These are phyloP conservation scores for Lordiphosa fenestrarum DNA, from an alignment of 2,888 invertebrate genomes.

Conservation along the genomic window DNA sequence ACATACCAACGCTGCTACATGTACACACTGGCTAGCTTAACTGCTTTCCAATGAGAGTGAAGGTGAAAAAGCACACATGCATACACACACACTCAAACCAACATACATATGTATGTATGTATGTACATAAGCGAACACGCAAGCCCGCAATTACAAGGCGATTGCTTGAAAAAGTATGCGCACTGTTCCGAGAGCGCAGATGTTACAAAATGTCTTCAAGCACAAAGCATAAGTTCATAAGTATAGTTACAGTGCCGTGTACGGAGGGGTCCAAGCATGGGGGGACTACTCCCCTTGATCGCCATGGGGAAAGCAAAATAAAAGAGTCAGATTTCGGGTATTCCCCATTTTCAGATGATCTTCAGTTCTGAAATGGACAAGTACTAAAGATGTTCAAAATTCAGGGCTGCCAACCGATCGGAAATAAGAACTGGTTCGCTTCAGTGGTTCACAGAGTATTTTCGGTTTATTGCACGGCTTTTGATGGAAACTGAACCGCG, in stretches of 20 bases:
- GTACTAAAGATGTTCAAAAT: too few relatives aligned
- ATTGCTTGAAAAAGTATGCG: conserved; percentile 8
- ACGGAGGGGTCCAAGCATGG: neutral
- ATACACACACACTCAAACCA: conserved; percentile 9
- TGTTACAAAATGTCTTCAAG: conserved; percentile 13
- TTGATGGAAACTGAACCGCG: too few relatives aligned
- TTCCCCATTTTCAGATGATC: too few relatives aligned
- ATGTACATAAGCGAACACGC: conserved; percentile 7
- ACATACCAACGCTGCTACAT: conserved; percentile 19
- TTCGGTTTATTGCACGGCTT: too few relatives aligned
- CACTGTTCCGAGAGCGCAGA: conserved; percentile 7
- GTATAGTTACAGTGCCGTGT: conserved; percentile 1
- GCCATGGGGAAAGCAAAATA: too few relatives aligned
- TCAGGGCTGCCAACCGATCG: too few relatives aligned
- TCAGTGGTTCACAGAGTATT: too few relatives aligned
- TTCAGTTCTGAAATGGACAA: too few relatives aligned
- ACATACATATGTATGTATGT: conserved; percentile 1
- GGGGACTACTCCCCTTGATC: too few relatives aligned
- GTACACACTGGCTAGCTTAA: conserved; percentile 26
- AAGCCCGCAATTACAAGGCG: conserved; percentile 12
- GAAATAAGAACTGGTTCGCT: too few relatives aligned
- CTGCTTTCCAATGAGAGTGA: conserved; percentile 52
- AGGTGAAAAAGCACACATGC: conserved; percentile 50
- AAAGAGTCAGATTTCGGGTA: too few relatives aligned
- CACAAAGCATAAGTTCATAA: conserved; percentile 10